Base-by-base conservation (phyloP, 1,140 invertebrate species). In the Drosophila hydei region DNA sequence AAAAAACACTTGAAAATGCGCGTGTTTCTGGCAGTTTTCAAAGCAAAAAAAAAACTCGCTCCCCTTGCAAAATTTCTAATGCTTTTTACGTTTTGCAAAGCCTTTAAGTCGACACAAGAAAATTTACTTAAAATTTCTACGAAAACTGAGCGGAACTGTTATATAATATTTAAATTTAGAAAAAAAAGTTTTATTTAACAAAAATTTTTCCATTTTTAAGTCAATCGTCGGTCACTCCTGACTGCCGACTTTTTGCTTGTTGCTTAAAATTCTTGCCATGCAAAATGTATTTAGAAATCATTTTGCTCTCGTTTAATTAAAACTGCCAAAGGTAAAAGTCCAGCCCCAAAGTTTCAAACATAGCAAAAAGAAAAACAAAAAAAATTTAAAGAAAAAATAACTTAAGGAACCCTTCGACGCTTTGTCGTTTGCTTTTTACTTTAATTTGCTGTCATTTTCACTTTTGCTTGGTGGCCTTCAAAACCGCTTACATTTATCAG, bases 361-460 rank as follows among this genome's bases (percentile, higher is more conserved):
- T 69, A 69, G 47, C 72, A 67, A 55, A 63, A 51, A 19, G 6
- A 18, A 16, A 1, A n/a, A n/a, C 7, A 21, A 12, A 50, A 67
- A 47, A 16, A 11, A 18, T 4, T n/a, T 16, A 30, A 30, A 16
- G 5, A 14, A 40, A 21, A 45, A 18, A 16, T 23, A 25, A 40
- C 0, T 19, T 2, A 52, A 25, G 25, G 45, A 61, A 27, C 40
- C 43, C 60, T 56, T 25, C 30, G 48, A 45, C 8, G 14, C 47
- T 52, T 36, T 25, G 30, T 43, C 33, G 60, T 47, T 30, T 36
- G 30, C 73, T 81, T 81, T 81, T 62, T 76, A 64, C 76, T 79
- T 85, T 84, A 79, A 84, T 84, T 84, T 84, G 61, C 80, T 85
- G 81, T 62, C 77, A 80, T 85, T 84, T 85, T 84, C 80, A 84